Base-by-base conservation (phyloP, 1,140 invertebrate genomes). In the Mesaphorura yosii region DNA sequence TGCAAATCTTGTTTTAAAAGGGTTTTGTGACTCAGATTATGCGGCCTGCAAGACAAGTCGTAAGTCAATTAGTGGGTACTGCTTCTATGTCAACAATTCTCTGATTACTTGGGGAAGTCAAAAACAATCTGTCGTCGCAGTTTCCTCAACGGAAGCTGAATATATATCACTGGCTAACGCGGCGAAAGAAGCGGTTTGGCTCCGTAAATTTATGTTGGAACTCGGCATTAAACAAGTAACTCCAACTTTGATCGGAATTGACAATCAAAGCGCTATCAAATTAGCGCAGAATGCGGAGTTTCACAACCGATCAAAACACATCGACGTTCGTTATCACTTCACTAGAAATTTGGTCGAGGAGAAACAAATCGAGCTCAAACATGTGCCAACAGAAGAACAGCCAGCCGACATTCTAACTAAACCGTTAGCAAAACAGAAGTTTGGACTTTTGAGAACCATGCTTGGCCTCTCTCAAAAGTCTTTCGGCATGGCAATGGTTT, bases 131-230 rank as follows among this genome's bases (percentile, higher is more conserved):
- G 60, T 57, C 14, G 62, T 69, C 29, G 62, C 68, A 6, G 48
- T 68, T n/a, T 68, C 67, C n/a, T 63, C 64, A 7, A 67, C 65
- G 23, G 68, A 70, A 58, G 62, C 66, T 17, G 67, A 70, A 55
- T 70, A 66, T 49, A 45, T 66, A 17, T 59, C 66, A 12, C 47
- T 66, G 27, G 42, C 47, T 17, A 20, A 50, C 26, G 59, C 46
- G 29, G 39, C 51, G 26, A 53, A 58, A 2, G 65, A 65, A 55
- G 67, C 62, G n/a, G 52, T 66, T n/a, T 68, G 64, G 65, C 26
- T 67, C 31, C 55, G 22, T 25, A 53, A 59, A 41, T 67, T 14
- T 52, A 64, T 20, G 45, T 55, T n/a, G 65, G 58, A 48, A 58
- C 65, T 19, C 38, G 20, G 14, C 48, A 49, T 42, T 22, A 12